Evolutionary conservation across 2,888 invertebrate genomes (phyloP), one percentile per base, ranked within the genome.

Genomic region (Sylvicola cinctus): DNA sequence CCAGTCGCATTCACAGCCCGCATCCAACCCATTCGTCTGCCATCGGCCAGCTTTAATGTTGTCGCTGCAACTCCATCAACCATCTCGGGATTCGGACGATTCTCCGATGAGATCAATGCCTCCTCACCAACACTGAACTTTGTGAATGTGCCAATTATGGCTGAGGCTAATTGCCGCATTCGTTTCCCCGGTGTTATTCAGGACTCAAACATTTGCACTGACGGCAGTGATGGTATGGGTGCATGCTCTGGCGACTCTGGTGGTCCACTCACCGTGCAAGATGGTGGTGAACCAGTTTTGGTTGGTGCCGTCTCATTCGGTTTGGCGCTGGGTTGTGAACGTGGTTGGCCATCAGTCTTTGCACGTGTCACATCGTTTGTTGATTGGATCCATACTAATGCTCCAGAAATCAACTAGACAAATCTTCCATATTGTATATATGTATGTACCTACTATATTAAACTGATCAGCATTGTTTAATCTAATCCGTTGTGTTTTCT

Each of bases 191-290:
- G 7, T 11, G 25, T 25, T 11, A 25, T 25, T 11, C 25, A 25
- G 25, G 8, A 7, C 7, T 25, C 25, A 25, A 7, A 25, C 11
- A 25, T 25, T 11, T 25, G 25, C 11, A 11, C 11, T 11, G 25
- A 25, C 11, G 25, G 25, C 11, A 11, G 25, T 25, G 25, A 7
- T 25, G 25, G 25, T 25, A n/a, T n/a, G n/a, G 7, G 8, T 8
- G 8, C 29, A 11, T 29, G 29, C 12, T 6, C 6, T 29, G 29
- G 29, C 6, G 29, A 29, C 12, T 29, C 29, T 29, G 29, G 29
- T 29, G 29, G 29, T 29, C 29, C 29, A 29, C 6, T 29, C n/a
- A 29, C 29, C 29, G 12, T 29, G 8, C 29, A 29, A 8, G 29
- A 29, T 11, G 29, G 12, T 29, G 12, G 12, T n/a, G 6, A 11